Conservation (phyloP, 2,888 invertebrate genomes). For the Anagyrus pseudococci region DNA sequence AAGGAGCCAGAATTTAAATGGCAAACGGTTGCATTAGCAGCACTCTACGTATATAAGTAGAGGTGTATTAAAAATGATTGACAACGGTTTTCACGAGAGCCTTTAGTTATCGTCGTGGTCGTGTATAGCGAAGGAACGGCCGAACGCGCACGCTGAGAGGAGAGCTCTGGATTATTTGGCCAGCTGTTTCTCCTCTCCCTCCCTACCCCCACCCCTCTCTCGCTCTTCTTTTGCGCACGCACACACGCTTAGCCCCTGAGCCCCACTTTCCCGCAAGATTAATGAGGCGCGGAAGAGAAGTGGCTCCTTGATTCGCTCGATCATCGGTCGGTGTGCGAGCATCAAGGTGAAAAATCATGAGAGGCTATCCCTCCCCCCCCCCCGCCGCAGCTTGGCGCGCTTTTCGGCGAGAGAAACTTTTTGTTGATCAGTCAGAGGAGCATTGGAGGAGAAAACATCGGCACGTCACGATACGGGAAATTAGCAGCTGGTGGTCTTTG, state of each 20-base stretch:
- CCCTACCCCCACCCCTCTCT: too few species aligned
- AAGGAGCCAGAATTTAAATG: too few species aligned
- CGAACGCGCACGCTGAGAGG: conserved; percentile 13
- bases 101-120: too few species aligned
- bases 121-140: too few species aligned
- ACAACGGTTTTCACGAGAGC: too few species aligned
- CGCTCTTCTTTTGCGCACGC: neutral
- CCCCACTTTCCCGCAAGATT: conserved; percentile 21
- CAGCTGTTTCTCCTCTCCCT: too few species aligned
- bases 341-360: conserved; percentile 11
- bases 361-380: too few species aligned
- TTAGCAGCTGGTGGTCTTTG: conserved; percentile 6
- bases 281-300: conserved; percentile 15
- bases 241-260: neutral
- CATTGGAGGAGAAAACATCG: neutral
- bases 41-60: too few species aligned
- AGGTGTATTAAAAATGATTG: too few species aligned
- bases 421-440: conserved; percentile 11
- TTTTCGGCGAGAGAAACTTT: neutral
- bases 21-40: too few species aligned
- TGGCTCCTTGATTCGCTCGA: neutral
- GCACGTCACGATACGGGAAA: neutral
- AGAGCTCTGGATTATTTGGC: too few species aligned
- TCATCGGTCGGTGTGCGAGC: neutral
- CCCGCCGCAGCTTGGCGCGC: too few species aligned